phyloP scores from a whole-genome alignment of 2,888 invertebrate genomes.

The Torymus aiolomorphi region DNA sequence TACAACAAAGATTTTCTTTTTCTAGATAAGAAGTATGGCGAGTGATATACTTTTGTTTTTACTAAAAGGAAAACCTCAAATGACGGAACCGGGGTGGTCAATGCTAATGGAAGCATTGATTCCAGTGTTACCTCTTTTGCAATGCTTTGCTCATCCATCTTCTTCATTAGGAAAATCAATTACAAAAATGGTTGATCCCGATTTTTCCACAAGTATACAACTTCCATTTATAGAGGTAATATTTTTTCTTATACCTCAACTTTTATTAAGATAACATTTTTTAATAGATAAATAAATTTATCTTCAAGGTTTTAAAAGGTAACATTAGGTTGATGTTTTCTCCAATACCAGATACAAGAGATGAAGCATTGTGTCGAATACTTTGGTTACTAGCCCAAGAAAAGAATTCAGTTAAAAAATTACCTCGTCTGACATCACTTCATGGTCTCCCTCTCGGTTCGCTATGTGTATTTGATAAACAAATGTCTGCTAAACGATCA shows the following conservation, averaged over 20 bases:
- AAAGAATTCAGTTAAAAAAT: slow-evolving; percentile 73
- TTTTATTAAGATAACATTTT: no score
- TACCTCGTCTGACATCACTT: slow-evolving; percentile 77
- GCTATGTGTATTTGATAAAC: slow-evolving; percentile 73
- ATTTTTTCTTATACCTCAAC: background rate
- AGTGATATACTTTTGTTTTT: slow-evolving; percentile 81
- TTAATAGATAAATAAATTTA: no score
- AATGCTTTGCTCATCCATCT: slow-evolving; percentile 78
- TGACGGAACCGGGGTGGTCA: slow-evolving; percentile 81
- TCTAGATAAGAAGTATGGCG: slow-evolving; percentile 78
- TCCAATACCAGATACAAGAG: slow-evolving; percentile 72
- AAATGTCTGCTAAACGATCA: slow-evolving; percentile 62
- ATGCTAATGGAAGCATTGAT: slow-evolving; percentile 79
- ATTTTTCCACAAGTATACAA: slow-evolving; percentile 79
- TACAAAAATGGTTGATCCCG: slow-evolving; percentile 81
- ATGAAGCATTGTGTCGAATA: slow-evolving; percentile 77
- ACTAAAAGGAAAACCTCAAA: slow-evolving; percentile 80
- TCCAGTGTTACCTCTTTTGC: slow-evolving; percentile 80
- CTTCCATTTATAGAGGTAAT: slow-evolving; percentile 78
- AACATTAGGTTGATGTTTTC: slow-evolving; percentile 77
- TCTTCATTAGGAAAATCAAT: slow-evolving; percentile 79
- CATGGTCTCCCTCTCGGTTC: slow-evolving; percentile 76
- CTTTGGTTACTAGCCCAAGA: slow-evolving; percentile 77
- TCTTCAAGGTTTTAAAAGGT: slow-evolving; percentile 75
- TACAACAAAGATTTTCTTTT: slow-evolving; percentile 14